Base-by-base conservation (phyloP, 2,888 invertebrate genomes). In the Stenolophus ochropezus region DNA sequence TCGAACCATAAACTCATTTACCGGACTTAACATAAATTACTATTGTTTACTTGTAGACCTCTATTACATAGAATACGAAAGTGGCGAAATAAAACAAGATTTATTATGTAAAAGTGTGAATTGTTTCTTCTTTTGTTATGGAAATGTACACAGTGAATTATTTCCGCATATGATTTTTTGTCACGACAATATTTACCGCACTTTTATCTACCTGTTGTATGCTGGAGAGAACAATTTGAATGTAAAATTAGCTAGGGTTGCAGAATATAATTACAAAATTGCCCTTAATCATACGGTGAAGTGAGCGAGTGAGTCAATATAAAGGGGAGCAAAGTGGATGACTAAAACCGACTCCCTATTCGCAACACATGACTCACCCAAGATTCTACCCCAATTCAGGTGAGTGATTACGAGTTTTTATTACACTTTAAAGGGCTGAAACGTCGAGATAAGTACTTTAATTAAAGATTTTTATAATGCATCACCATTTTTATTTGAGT, bases 221-320 rank as follows among this genome's bases (percentile, higher is more conserved):
- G 11, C 25, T 51, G 5, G 2, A 49, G 16, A 16, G 49, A 49
- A 25, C 23, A 58, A 61, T 61, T 61, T 25, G 21, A 61, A 61
- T 61, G 25, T 23, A 14, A 61, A 61, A 61, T 61, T 61, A 61
- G 61, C 61, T 14, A 25, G 61, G 61, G 61, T 61, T 61, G 23
- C 25, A 61, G 61, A n/a, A 61, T 61, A 61, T 61, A 61, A 61
- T 61, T 61, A 27, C 33, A 69, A 69, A 61, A 69, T 69, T 69
- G 18, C 65, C 65, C 65, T 33, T 69, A 27, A 33, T 69, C 65
- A 69, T 33, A 16, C 16, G 33, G 18, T 33, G 33, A 69, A 33
- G 18, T 69, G 65, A 69, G 27, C 33, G 33, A 33, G 18, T 69
- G 65, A 69, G 27, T 69, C 65, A 69, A 69, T 33, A 33, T 69